Evolutionary conservation across 2,888 invertebrate species (phyloP).

Genomic region (Beris morrisii): DNA sequence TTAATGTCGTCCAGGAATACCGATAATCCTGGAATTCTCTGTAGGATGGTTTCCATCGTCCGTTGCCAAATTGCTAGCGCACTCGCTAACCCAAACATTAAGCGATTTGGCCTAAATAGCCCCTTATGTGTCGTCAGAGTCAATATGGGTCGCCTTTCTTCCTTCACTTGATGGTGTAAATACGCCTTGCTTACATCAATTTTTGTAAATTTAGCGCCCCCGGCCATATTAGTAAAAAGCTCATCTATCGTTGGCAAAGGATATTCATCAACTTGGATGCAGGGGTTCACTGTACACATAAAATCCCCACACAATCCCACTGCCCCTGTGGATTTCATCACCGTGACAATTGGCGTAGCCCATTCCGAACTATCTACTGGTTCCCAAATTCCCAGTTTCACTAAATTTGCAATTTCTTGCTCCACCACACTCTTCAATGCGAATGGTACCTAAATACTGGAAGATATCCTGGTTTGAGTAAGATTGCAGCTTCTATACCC

Average conservation of each 20-base stretch:
- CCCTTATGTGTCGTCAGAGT: no score
- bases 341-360: not conserved
- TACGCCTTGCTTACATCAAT: conserved; percentile 43
- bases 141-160: conserved; percentile 3
- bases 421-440: not conserved
- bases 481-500: not conserved
- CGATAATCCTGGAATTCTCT: not conserved
- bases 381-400: not conserved
- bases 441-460: not conserved
- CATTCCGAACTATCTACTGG: not conserved
- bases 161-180: conserved; percentile 38
- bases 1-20: not conserved
- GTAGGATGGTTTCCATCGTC: conserved; percentile 37
- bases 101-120: not conserved
- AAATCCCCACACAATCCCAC: not conserved
- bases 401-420: not conserved
- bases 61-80: conserved; percentile 38
- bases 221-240: no score
- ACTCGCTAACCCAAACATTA: conserved; percentile 40
- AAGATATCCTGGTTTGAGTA: no score
- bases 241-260: no score
- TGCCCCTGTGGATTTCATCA: not conserved
- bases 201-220: not conserved
- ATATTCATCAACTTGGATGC: not conserved
- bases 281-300: not conserved